Conservation (phyloP, 2,888 invertebrate genomes). For the Latrodectus elegans region DNA sequence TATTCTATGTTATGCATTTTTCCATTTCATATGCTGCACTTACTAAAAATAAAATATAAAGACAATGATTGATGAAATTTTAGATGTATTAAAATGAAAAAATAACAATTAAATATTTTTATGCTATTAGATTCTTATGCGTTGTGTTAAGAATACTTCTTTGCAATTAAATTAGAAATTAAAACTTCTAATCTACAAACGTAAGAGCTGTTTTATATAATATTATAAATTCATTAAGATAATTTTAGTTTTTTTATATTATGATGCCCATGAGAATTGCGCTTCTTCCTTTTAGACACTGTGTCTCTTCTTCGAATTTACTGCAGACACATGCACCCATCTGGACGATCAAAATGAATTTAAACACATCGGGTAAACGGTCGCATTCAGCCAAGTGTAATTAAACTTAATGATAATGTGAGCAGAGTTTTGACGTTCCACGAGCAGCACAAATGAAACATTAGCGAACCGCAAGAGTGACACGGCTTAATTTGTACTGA, state of each 20-base stretch:
- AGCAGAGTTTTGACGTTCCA: conserved; percentile 51
- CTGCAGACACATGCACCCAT: neutral
- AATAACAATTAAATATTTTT: too few relatives aligned
- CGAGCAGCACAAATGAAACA: conserved; percentile 50
- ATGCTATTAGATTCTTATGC: too few relatives aligned
- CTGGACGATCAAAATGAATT: conserved; percentile 8
- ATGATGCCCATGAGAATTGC: neutral
- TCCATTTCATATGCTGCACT: too few relatives aligned
- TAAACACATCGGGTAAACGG: conserved; percentile 22
- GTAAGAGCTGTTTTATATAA: too few relatives aligned
- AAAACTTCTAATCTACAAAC: too few relatives aligned
- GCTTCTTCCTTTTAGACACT: conserved; percentile 13
- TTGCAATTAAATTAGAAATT: too few relatives aligned
- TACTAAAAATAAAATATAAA: too few relatives aligned
- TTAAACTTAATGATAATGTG: conserved; percentile 52
- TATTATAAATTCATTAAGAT: too few relatives aligned
- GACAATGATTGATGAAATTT: too few relatives aligned
- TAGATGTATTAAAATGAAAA: too few relatives aligned
- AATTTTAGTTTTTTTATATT: neutral
- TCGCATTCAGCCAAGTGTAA: conserved; percentile 30
- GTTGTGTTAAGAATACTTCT: too few relatives aligned
- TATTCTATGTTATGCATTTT: too few relatives aligned
- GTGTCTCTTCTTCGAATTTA: neutral
- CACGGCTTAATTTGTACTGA: conserved; percentile 64
- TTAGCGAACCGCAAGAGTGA: conserved; percentile 59